Evolutionary conservation across 2,888 invertebrate genomes (phyloP).

Genomic region (Rhabditophanes sp.): DNA sequence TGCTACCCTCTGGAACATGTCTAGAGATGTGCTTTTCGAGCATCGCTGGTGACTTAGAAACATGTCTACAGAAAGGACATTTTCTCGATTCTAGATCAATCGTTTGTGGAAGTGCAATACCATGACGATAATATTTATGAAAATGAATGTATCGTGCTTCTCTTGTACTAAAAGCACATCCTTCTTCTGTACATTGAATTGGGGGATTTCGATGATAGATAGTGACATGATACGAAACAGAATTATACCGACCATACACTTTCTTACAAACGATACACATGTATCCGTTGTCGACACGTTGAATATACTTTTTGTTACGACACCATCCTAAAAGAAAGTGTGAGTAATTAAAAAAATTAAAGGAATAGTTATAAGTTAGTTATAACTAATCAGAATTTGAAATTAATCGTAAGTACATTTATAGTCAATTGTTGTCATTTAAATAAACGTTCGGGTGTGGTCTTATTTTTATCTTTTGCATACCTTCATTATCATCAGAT

Average conservation of each 20-base stretch:
- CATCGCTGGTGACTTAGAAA: conserved; percentile 43
- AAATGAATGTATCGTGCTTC: conserved; percentile 42
- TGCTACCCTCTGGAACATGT: conserved; percentile 19
- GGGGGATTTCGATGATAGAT: conserved; percentile 45
- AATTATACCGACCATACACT: conserved; percentile 42
- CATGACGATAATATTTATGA: conserved; percentile 44
- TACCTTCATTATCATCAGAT: conserved; percentile 39
- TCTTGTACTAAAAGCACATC: conserved; percentile 38
- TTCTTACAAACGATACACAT: conserved; percentile 39
- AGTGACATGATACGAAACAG: conserved; percentile 43
- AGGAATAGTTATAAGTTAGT: conserved; percentile 1
- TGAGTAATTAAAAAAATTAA: conserved; percentile 3
- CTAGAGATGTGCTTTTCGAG: conserved; percentile 38
- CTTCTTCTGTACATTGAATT: conserved; percentile 38
- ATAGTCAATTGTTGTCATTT: too few relatives aligned
- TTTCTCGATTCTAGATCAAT: conserved; percentile 41
- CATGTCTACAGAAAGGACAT: conserved; percentile 40
- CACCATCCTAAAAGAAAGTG: conserved; percentile 32
- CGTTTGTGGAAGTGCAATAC: conserved; percentile 34
- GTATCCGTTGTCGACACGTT: conserved; percentile 25
- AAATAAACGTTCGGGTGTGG: too few relatives aligned
- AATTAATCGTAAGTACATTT: background rate
- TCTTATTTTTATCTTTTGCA: conserved; percentile 1
- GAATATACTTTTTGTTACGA: conserved; percentile 43
- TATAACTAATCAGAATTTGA: too few relatives aligned